These are phyloP conservation scores for Lutjanus argentimaculatus DNA, from an alignment of 2,797 vertebrate genomes.

Conservation along the genomic window DNA sequence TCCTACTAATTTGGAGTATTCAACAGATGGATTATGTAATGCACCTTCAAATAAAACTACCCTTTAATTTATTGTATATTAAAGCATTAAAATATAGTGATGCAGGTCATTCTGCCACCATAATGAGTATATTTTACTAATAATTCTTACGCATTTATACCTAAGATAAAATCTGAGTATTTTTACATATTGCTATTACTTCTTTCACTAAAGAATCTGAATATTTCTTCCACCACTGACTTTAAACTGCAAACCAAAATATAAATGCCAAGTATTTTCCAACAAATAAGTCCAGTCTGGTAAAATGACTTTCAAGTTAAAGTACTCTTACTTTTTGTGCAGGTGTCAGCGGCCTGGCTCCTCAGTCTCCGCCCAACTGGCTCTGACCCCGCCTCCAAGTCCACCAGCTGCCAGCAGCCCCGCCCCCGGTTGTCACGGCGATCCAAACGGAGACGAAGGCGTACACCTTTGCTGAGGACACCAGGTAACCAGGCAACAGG, in stretches of 20 bases:
- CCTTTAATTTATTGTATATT: too few species aligned
- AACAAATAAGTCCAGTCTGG: background rate
- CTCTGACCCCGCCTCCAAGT: slow-evolving; percentile 67
- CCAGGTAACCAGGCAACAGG: slow-evolving; percentile 78
- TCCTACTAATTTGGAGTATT: too few species aligned
- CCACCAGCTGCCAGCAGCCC: slow-evolving; percentile 83
- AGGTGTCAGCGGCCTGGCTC: slow-evolving; percentile 43
- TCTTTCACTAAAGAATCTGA: background rate
- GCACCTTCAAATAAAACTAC: too few species aligned
- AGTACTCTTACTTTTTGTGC: slow-evolving; percentile 68
- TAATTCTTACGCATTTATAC: background rate
- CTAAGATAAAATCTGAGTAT: background rate
- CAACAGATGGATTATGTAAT: too few species aligned
- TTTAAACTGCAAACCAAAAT: background rate
- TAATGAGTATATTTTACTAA: background rate
- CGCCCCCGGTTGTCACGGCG: slow-evolving; percentile 72
- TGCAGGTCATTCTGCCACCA: background rate
- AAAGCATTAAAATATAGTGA: too few species aligned
- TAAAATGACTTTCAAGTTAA: background rate
- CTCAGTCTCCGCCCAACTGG: slow-evolving; percentile 42
- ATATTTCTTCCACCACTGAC: background rate
- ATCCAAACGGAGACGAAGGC: slow-evolving; percentile 80
- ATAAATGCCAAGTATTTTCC: background rate
- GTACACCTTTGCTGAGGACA: slow-evolving; percentile 75
- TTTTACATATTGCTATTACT: background rate